These are phyloP conservation scores for Lochmaea crataegi DNA, from an alignment of 2,888 invertebrate species.

Conservation along the genomic window DNA sequence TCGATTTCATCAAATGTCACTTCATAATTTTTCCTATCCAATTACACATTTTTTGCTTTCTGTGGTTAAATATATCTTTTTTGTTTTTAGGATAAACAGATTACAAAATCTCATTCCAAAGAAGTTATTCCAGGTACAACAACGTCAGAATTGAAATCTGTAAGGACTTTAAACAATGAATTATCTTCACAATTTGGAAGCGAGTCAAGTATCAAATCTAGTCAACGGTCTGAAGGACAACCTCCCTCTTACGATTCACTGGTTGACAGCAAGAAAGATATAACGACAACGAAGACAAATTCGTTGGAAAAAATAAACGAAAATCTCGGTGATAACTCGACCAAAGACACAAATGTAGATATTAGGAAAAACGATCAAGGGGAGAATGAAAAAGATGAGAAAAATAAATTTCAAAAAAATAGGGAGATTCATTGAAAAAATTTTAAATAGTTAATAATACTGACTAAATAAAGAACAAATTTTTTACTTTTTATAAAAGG, in stretches of 20 bases:
- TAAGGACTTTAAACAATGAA: slow-evolving; percentile 41
- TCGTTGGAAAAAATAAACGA: neutral
- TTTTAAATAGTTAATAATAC: no score
- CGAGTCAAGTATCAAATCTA: neutral
- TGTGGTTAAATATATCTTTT: neutral
- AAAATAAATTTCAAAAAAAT: neutral
- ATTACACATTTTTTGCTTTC: neutral
- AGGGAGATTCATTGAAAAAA: neutral
- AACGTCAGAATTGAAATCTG: slow-evolving; percentile 45
- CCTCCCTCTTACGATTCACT: slow-evolving; percentile 5
- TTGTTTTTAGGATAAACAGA: slow-evolving; percentile 42
- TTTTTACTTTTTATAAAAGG: no score
- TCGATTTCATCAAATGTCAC: no score
- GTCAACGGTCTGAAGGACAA: neutral
- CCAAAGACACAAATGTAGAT: neutral
- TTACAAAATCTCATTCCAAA: slow-evolving; percentile 44
- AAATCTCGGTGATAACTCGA: slow-evolving; percentile 1
- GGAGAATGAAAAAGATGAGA: neutral
- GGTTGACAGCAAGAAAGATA: neutral
- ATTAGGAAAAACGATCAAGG: neutral
- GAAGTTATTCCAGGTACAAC: slow-evolving; percentile 41
- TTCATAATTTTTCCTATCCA: neutral
- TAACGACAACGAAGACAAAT: neutral
- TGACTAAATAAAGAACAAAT: neutral
- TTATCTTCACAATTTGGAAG: neutral